phyloP scores from a whole-genome alignment of 2,888 invertebrate species.

The Ephialtes manifestator region DNA sequence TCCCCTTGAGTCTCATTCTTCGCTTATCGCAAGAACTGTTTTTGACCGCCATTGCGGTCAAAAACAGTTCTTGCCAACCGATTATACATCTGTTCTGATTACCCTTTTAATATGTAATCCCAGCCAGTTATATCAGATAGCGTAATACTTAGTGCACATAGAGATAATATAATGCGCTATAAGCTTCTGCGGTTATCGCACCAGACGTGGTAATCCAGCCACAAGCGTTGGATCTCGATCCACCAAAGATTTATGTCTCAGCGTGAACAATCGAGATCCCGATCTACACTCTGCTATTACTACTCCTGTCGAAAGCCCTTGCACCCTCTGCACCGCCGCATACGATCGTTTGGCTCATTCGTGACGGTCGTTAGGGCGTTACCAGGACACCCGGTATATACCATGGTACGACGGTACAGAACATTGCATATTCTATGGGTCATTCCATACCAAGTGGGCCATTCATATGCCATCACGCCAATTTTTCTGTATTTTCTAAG shows the following conservation, averaged over 20 bases:
- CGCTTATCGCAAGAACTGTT: conserved; percentile 16
- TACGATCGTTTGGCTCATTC: conserved; percentile 67
- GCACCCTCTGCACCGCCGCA: conserved; percentile 42
- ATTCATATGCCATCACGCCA: too few species aligned
- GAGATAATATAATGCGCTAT: conserved; percentile 27
- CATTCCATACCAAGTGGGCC: too few species aligned
- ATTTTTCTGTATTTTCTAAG: too few species aligned
- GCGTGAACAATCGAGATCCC: conserved; percentile 65
- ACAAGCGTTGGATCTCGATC: conserved; percentile 59
- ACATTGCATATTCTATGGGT: conserved; percentile 36
- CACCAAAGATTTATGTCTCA: conserved; percentile 63
- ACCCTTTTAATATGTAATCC: not conserved
- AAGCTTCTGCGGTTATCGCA: conserved; percentile 50
- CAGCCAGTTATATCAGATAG: conserved; percentile 30
- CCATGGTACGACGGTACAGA: conserved; percentile 21
- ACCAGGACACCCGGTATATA: conserved; percentile 70
- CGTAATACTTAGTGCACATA: conserved; percentile 4
- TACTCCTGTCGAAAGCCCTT: conserved; percentile 26
- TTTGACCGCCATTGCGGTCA: not conserved
- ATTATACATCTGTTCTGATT: not conserved
- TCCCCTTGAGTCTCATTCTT: not conserved
- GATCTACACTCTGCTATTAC: conserved; percentile 53
- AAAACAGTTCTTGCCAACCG: too few species aligned
- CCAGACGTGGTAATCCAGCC: conserved; percentile 54
- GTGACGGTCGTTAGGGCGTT: conserved; percentile 70